Evolutionary conservation across 1,140 invertebrate genomes (phyloP).

Genomic region (Campodea augens): DNA sequence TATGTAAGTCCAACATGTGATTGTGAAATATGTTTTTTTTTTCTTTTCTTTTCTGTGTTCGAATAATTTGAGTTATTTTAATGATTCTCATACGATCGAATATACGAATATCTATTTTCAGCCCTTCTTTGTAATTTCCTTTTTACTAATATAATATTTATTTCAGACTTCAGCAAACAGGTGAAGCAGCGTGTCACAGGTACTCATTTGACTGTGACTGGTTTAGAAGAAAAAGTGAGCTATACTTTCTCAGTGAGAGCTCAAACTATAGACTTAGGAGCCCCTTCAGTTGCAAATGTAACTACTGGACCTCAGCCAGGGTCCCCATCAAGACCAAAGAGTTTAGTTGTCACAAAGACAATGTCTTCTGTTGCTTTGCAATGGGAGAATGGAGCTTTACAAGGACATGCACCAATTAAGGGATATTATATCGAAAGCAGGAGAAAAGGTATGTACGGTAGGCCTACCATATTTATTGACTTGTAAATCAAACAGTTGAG

Average conservation of each 20-base stretch:
- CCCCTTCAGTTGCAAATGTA: conserved; percentile 53
- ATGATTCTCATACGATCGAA: too few relatives aligned
- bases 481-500: too few relatives aligned
- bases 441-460: conserved; percentile 50
- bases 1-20: too few relatives aligned
- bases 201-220: conserved; percentile 55
- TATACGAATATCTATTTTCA: conserved; percentile 2
- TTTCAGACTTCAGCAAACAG: conserved; percentile 67
- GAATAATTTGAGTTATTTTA: too few relatives aligned
- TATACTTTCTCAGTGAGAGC: conserved; percentile 82
- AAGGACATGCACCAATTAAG: conserved; percentile 62
- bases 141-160: conserved; percentile 1
- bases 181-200: conserved; percentile 74
- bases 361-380: conserved; percentile 64
- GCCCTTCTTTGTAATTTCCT: not conserved
- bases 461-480: too few relatives aligned
- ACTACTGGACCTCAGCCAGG: conserved; percentile 87
- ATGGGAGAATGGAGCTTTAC: conserved; percentile 72
- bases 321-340: conserved; percentile 56
- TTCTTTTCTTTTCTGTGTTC: too few relatives aligned
- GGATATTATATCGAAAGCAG: conserved; percentile 86
- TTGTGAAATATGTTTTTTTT: too few relatives aligned
- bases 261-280: conserved; percentile 69
- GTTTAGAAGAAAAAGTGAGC: conserved; percentile 74
- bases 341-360: conserved; percentile 51